Base-by-base conservation (phyloP, 2,797 vertebrate species). In the Iguana delicatissima region DNA sequence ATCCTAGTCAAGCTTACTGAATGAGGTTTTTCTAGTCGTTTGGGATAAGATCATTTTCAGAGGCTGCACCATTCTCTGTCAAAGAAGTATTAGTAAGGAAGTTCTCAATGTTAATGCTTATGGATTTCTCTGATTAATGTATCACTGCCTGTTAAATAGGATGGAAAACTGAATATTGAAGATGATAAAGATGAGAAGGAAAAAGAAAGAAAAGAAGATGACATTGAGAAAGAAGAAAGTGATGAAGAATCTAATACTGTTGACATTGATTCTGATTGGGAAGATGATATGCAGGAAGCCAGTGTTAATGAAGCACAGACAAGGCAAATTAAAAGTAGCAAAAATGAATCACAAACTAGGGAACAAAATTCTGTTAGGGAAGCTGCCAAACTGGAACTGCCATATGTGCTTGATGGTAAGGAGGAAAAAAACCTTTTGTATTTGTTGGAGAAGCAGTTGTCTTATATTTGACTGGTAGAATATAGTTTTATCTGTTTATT, bases 401-500 rank as follows among this genome's bases (percentile, higher is more conserved):
- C 99, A 0, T 99, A 98, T 92, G 98, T 97, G 0, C 99, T 99
- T 88, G n/a, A 96, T 91, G 99, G 99, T 99, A 96, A 94, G 91
- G 57, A 6, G 10, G 32, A 5, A 6, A 46, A n/a, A 57, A 7
- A 29, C 22, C 3, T 1, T 3, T 10, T 4, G 5, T 0, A 0
- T 76, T 93, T 62, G 42, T 62, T 74, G 24, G 20, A 35, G 29
- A 16, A 83, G 35, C 32, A 26, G 7, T 57, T 1, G 52, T 4
- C 12, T 57, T 29, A 18, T 69, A 38, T 38, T 57, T 88, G 64
- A 69, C 2, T 80, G 62, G 4, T 55, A 42, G 35, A 64, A 46
- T 46, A 26, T 38, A 26, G 26, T 62, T 4, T 22, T 59, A 18
- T 55, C 9, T 87, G 16, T 12, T 57, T 74, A 42, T 86, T 46